phyloP scores from a whole-genome alignment of 2,888 invertebrate genomes.

The Tenthredo mesomela region DNA sequence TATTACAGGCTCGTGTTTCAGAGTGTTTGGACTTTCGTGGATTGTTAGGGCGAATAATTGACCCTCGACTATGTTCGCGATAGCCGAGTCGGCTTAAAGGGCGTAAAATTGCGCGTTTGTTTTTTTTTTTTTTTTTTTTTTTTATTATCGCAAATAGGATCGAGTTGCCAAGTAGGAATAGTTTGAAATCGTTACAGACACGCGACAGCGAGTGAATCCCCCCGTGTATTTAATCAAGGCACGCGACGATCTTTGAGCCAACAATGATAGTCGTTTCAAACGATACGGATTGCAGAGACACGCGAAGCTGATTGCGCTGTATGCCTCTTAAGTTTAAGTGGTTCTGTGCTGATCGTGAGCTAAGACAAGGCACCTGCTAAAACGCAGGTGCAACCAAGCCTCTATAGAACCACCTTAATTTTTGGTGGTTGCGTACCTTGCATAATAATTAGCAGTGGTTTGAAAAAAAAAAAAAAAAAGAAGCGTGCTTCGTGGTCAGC shows the following conservation, averaged over 20 bases:
- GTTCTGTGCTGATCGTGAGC: constrained; percentile 54
- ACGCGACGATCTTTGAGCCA: constrained; percentile 48
- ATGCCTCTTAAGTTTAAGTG: constrained; percentile 57
- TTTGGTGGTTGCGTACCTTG: constrained; percentile 66
- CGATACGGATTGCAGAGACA: constrained; percentile 60
- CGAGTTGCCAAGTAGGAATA: constrained; percentile 1
- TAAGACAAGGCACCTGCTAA: constrained; percentile 66
- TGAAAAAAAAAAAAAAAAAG: constrained; percentile 18
- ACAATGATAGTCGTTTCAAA: constrained; percentile 46
- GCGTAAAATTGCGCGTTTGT: constrained; percentile 42
- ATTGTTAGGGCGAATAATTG: constrained; percentile 44
- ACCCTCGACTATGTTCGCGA: constrained; percentile 4
- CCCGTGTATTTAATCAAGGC: constrained; percentile 14
- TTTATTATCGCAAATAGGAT: constrained; percentile 19
- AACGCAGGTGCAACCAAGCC: constrained; percentile 65
- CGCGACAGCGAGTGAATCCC: constrained; percentile 42
- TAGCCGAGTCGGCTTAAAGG: background rate
- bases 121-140: background rate
- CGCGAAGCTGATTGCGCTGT: constrained; percentile 60
- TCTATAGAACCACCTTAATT: constrained; percentile 66
- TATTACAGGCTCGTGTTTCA: background rate
- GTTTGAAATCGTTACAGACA: constrained; percentile 46
- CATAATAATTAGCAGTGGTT: constrained; percentile 64
- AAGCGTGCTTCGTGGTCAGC: constrained; percentile 37
- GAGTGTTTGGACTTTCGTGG: constrained; percentile 20